Percentiles rank a stretch among this genome's conserved stretches.
Evolutionary conservation across 2,113 vertebrate genomes (phyloP).

Genomic region (Coreoperca whiteheadi): DNA sequence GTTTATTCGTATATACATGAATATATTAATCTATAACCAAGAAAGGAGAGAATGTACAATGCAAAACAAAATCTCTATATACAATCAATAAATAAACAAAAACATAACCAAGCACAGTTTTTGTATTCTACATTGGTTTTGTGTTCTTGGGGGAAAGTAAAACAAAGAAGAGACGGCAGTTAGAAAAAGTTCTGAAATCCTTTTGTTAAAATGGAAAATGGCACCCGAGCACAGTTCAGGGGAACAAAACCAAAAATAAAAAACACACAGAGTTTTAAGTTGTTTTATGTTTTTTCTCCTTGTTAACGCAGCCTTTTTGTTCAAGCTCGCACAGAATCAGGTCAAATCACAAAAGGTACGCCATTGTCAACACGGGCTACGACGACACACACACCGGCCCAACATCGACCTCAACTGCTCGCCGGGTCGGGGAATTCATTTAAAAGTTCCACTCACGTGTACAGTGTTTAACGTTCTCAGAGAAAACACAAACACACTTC

Average conservation of each 20-base stretch:
- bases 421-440: neutral
- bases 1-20: conserved; percentile 86
- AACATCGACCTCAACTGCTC: conserved; percentile 30
- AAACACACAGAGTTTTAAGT: no score
- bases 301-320: conserved; percentile 63
- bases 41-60: conserved; percentile 84
- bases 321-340: conserved; percentile 64
- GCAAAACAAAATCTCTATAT: conserved; percentile 81
- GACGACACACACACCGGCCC: conserved; percentile 59
- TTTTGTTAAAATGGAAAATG: conserved; percentile 72
- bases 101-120: conserved; percentile 67
- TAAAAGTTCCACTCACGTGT: conserved; percentile 8
- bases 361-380: conserved; percentile 63
- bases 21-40: conserved; percentile 87
- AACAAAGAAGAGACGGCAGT: conserved; percentile 67
- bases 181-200: conserved; percentile 72
- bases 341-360: conserved; percentile 64
- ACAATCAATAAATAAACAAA: conserved; percentile 86
- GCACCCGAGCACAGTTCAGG: conserved; percentile 69
- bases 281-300: conserved; percentile 42
- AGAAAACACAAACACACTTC: neutral
- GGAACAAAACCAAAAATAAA: conserved; percentile 23
- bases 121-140: conserved; percentile 63
- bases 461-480: neutral
- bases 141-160: conserved; percentile 60